A percentile compares a stretch with the other conserved stretches of the same genome.
Evolutionary conservation across 2,113 vertebrate genomes (phyloP).

Genomic region (Serilophus lunatus): DNA sequence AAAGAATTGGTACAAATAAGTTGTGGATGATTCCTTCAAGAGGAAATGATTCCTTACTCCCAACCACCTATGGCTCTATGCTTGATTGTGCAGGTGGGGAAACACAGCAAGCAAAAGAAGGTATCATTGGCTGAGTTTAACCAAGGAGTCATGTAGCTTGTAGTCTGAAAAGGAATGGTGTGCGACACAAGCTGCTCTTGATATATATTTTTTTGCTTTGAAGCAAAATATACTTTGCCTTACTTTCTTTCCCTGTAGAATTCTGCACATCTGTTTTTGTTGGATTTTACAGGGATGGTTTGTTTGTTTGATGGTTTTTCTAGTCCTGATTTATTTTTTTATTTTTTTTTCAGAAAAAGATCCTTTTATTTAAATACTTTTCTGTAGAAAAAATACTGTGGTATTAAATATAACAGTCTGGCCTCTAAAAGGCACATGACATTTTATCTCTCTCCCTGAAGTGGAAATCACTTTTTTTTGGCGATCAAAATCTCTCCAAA

Average conservation of each 20-base stretch:
- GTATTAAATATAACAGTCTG: neutral
- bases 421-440: accelerated
- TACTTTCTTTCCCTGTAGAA: neutral
- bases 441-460: neutral
- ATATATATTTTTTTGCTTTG: neutral
- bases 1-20: neutral
- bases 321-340: too few relatives aligned
- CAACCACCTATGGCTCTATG: neutral
- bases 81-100: neutral
- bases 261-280: neutral
- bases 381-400: neutral
- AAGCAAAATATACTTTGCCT: neutral
- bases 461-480: neutral
- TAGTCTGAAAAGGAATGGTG: neutral
- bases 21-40: neutral
- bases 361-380: neutral
- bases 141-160: neutral
- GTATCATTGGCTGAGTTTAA: neutral
- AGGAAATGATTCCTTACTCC: neutral
- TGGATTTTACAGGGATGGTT: accelerated
- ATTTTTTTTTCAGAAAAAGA: neutral
- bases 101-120: neutral
- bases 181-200: neutral
- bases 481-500: neutral
- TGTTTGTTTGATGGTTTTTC: too few relatives aligned